Evolutionary conservation across 2,797 vertebrate species (phyloP), one percentile per base, ranked within the genome.

Genomic region (Cuniculus paca): DNA sequence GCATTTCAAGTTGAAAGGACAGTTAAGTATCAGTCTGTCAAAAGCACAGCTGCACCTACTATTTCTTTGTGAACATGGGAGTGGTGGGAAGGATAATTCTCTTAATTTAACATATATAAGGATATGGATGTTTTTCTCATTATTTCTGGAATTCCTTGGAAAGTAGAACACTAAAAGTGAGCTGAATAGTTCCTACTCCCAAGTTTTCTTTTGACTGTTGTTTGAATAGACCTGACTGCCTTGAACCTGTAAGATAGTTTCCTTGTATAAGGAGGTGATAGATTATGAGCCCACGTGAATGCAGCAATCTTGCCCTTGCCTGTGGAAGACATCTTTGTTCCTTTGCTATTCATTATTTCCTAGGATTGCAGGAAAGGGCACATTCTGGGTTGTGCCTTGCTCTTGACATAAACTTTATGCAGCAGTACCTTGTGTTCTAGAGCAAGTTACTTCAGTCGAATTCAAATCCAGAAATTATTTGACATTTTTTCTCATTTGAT

Each of bases 351-450:
- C 0, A 5, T 26, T 34, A 2, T 91, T 39, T 77, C 34, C 74
- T 19, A 10, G 91, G n/a, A 31, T 72, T 11, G 70, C 20, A 13
- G 68, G 19, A 16, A 31, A 16, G 50, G 54, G 0, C 2, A 0
- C 10, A 1, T 6, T 54, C n/a, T 34, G 60, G 50, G 34, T 7
- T 5, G 12, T 2, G 8, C 26, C 58, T 42, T 26, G 11, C 68
- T 81, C 28, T 36, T 11, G 52, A 26, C 12, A 0, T 0, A 0
- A 0, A 2, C 13, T n/a, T n/a, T 31, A 7, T 9, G 11, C 3
- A 12, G 24, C 22, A 3, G 8, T 2, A 16, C 0, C 0, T 31
- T 10, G 3, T 20, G 0, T 17, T 6, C 7, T 11, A 36, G 6
- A 81, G 17, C 16, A 20, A 0, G 31, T 90, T 34, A 45, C 77